Percentiles rank a stretch among this genome's conserved stretches.
Evolutionary conservation across 35 echinoderm and acorn worm genomes (phyloP).

Genomic region (Amphiura filiformis): DNA sequence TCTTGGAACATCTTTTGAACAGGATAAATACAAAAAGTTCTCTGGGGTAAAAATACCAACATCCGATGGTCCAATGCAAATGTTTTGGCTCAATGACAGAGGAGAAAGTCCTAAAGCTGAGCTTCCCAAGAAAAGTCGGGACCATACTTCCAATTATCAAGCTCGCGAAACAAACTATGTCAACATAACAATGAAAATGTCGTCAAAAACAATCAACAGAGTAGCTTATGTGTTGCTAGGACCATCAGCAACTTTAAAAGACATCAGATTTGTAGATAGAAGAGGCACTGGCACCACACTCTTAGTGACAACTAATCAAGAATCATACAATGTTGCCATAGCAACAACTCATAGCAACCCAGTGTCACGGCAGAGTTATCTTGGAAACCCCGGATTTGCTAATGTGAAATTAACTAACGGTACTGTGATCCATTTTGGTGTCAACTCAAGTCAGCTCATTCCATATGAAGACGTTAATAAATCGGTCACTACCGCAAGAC

Average conservation of each 20-base stretch:
- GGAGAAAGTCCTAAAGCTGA: conserved; percentile 63
- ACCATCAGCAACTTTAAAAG: conserved; percentile 34
- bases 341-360: conserved; percentile 68
- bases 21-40: conserved; percentile 42
- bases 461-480: background rate
- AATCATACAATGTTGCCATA: conserved; percentile 53
- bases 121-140: conserved; percentile 29
- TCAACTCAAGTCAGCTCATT: conserved; percentile 4
- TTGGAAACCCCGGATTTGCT: conserved; percentile 74
- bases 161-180: conserved; percentile 77
- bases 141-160: conserved; percentile 68
- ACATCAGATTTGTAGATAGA: conserved; percentile 73
- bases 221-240: conserved; percentile 71
- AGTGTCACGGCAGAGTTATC: conserved; percentile 42
- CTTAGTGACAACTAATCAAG: conserved; percentile 23
- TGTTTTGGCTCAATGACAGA: conserved; percentile 82
- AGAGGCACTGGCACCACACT: conserved; percentile 50
- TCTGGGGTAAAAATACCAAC: conserved; percentile 64
- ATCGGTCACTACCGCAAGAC: conserved; percentile 1
- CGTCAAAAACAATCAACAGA: conserved; percentile 49
- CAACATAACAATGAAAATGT: conserved; percentile 77
- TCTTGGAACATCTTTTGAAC: conserved; percentile 62
- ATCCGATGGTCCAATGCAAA: conserved; percentile 51
- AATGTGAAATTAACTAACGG: conserved; percentile 29
- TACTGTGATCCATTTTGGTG: conserved; percentile 45